Percentiles rank a stretch among this genome's conserved stretches.
phyloP scores from a whole-genome alignment of 2,888 invertebrate genomes.

The Fragum whitleyi region DNA sequence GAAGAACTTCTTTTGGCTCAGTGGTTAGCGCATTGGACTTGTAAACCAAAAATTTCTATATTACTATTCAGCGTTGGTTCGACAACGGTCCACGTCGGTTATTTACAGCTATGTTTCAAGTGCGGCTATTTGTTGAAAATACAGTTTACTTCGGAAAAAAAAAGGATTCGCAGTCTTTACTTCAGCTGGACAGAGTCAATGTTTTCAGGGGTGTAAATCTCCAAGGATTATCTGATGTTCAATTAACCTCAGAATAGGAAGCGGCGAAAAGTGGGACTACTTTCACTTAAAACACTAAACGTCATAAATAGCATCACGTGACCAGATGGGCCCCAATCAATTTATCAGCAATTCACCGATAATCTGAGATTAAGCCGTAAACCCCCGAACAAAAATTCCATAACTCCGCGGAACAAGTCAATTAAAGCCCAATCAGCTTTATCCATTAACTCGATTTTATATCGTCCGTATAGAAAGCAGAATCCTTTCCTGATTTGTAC shows the following conservation, averaged over 20 bases:
- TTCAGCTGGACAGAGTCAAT: background rate
- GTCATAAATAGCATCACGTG: constrained; percentile 17
- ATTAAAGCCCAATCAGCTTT: constrained; percentile 59
- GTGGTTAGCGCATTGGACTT: too few relatives aligned
- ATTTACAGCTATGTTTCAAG: too few relatives aligned
- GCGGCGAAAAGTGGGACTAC: background rate
- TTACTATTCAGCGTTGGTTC: too few relatives aligned
- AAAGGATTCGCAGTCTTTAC: too few relatives aligned
- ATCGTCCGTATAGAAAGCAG: constrained; percentile 23
- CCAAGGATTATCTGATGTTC: background rate
- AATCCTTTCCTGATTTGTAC: constrained; percentile 38
- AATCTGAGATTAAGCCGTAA: constrained; percentile 28
- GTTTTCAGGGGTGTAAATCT: background rate
- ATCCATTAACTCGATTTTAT: constrained; percentile 49
- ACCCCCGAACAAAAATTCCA: constrained; percentile 29
- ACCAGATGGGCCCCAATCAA: constrained; percentile 14
- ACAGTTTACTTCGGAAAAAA: too few relatives aligned
- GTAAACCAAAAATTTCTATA: too few relatives aligned
- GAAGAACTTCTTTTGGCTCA: too few relatives aligned
- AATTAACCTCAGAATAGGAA: background rate
- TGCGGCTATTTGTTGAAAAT: too few relatives aligned
- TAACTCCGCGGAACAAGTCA: constrained; percentile 41
- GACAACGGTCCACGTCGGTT: too few relatives aligned
- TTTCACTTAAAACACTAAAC: constrained; percentile 13
- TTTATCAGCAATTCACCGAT: constrained; percentile 22